Evolutionary conservation across 1,140 invertebrate genomes (phyloP), one percentile per base, ranked within the genome.

Genomic region (Neodiprion fabricii): DNA sequence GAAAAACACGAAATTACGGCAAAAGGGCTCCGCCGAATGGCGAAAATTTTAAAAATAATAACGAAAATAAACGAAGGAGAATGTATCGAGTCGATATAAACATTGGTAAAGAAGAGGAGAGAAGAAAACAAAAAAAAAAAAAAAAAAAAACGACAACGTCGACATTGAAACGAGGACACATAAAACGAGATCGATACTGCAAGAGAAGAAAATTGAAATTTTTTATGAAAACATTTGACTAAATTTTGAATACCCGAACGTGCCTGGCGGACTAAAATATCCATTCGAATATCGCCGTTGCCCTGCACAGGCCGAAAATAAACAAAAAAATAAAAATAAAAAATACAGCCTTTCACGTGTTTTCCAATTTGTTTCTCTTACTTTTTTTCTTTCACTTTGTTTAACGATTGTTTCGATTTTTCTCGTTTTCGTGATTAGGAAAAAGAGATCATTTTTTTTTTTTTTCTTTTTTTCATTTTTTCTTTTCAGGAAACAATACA

Each of bases 11-110:
- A 80, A 80, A 77, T 81, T 79, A 82, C 81, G 82, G 81, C 71
- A 76, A 77, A 81, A 76, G 82, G 81, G 81, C 82, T 81, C 81
- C 67, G 9, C n/a, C 11, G 72, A 77, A 74, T 40, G 28, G 28
- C 28, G 71, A 73, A 47, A 65, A 61, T 23, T 8, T 67, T 70
- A 69, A 14, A 73, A 69, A 75, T 40, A 40, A 40, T 1, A 40
- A 21, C 1, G 17, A 21, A 48, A 69, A 72, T 11, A 69, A 69
- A 73, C 61, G 70, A 78, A 53, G 49, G 72, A 67, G 48, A 73
- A 77, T 48, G 7, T 21, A 4, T 40, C 10, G 68, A 14, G 7
- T 12, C 49, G 49, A 48, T n/a, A 69, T 40, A 40, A 40, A 28
- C 7, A 11, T 14, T 17, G 40, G 21, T 12, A 23, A 68, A 68